Evolutionary conservation across 2,113 vertebrate species (phyloP), one percentile per base, ranked within the genome.

Genomic region (Microtus montanus): DNA sequence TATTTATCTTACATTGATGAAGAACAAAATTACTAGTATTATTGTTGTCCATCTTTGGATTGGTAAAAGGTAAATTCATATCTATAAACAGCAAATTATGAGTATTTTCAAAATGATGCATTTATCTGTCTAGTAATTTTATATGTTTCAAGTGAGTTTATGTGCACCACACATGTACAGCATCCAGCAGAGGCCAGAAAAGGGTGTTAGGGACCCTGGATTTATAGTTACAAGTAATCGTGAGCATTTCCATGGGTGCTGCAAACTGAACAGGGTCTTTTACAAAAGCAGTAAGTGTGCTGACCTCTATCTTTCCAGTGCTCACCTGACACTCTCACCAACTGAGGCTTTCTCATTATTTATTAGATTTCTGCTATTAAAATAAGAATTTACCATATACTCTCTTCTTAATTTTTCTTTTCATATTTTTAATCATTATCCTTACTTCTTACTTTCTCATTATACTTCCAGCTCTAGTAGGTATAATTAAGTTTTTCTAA

Each of bases 131-230:
- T 66, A 20, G 5, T 47, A 47, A 66, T 33, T 68, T 47, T 44
- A 35, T 7, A 47, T 20, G 28, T 44, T 0, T 15, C 20, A 30
- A 4, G 33, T 44, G 15, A 33, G 41, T 47, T 33, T 47, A 44
- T 66, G 8, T 47, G 10, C 1, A 47, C 17, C 5, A 35, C 41
- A 17, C 3, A 11, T 68, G 41, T 35, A 7, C 63, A 68, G 19
- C 8, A 68, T 13, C 17, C 17, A 47, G 19, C 10, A 35, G 0
- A 66, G 17, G 15, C 9, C 15, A 68, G 28, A 47, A 85, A 47
- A 7, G 5, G 3, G 41, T 20, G 1, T 68, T 33, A 13, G 41
- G 35, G 8, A 4, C 15, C 26, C 8, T 0, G 8, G 28, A 44
- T 44, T 1, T 66, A 24, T 5, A 33, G 8, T 66, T 64, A 64